Conservation (phyloP, 2,888 invertebrate genomes). For the Dioctria linearis region DNA sequence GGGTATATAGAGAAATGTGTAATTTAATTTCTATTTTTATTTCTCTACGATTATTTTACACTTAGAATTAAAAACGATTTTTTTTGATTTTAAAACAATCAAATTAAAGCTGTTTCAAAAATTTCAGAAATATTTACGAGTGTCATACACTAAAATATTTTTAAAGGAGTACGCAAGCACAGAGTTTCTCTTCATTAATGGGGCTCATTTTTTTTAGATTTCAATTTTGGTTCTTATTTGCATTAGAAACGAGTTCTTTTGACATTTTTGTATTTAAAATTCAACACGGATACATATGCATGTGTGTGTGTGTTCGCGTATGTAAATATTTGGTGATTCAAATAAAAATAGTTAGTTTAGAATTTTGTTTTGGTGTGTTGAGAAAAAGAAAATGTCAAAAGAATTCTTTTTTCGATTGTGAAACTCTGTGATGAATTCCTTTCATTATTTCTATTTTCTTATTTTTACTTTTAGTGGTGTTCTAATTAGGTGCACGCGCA, state of each 20-base stretch:
- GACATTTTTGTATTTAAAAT: not conserved
- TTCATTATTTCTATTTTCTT: conserved; percentile 2
- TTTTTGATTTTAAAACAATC: conserved; percentile 49
- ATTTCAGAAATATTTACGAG: not conserved
- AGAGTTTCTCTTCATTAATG: conserved; percentile 1
- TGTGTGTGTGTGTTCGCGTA: no score
- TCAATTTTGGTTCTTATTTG: not conserved
- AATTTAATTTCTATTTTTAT: not conserved
- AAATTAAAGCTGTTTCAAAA: not conserved
- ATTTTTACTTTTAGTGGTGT: conserved; percentile 6
- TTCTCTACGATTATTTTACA: not conserved
- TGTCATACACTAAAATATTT: not conserved
- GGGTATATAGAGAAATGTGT: not conserved
- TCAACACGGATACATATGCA: not conserved
- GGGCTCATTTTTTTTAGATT: conserved; percentile 37
- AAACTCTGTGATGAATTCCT: conserved; percentile 28
- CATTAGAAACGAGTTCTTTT: not conserved
- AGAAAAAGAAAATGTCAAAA: not conserved
- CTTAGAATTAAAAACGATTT: not conserved
- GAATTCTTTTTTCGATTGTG: conserved; percentile 20
- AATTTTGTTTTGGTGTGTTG: not conserved
- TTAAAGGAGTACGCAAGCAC: conserved; percentile 33
- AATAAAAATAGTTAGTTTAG: not conserved
- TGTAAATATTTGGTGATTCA: not conserved
- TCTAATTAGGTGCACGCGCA: not conserved